A percentile compares a stretch with the other conserved stretches of the same genome.
Conservation (phyloP, 2,888 invertebrate species). For the Erpobdella octoculata region DNA sequence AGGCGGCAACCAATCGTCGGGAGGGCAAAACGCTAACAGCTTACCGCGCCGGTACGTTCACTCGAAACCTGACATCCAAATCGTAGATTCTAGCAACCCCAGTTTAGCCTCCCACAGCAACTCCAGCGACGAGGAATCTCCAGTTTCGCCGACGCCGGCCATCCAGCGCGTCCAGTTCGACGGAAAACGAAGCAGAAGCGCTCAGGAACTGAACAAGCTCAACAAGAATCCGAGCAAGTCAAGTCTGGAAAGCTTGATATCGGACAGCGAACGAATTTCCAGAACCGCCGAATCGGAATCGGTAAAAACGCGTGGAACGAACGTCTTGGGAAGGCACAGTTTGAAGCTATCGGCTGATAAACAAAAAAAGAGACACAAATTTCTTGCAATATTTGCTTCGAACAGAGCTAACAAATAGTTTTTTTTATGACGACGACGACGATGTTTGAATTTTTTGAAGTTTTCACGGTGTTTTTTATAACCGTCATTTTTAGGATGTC, state of each 20-base stretch:
- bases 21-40: slow-evolving; percentile 5
- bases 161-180: neutral
- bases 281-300: neutral
- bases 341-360: neutral
- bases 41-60: neutral
- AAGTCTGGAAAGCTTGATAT: slow-evolving; percentile 19
- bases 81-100: slow-evolving; percentile 10
- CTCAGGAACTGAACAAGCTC: slow-evolving; percentile 17
- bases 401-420: neutral
- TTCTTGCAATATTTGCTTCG: neutral
- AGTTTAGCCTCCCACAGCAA: slow-evolving; percentile 17
- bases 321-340: slow-evolving; percentile 16
- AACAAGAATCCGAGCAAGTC: slow-evolving; percentile 15
- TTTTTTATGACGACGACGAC: neutral
- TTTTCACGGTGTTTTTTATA: neutral
- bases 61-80: slow-evolving; percentile 8
- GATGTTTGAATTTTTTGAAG: neutral
- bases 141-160: no score
- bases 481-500: neutral
- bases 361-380: neutral
- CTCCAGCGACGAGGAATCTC: neutral
- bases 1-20: neutral
- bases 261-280: neutral
- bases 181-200: slow-evolving; percentile 26
- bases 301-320: no score